Conservation (phyloP, 2,797 vertebrate genomes). For the Sebastes iracundus region DNA sequence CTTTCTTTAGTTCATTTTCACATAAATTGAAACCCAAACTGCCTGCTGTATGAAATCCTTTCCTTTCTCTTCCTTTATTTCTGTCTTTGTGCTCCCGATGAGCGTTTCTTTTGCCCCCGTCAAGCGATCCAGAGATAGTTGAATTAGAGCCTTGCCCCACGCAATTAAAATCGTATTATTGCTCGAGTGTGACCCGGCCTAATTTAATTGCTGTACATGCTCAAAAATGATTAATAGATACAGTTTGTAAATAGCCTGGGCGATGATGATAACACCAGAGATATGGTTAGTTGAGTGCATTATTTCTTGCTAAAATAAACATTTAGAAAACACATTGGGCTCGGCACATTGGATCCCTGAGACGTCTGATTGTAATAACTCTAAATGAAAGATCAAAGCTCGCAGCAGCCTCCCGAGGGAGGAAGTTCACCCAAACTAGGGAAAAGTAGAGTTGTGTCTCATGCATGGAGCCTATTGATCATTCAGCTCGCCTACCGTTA, state of each 20-base stretch:
- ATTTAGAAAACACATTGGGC: constrained; percentile 38
- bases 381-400: constrained; percentile 55
- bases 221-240: constrained; percentile 76
- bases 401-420: constrained; percentile 10
- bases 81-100: constrained; percentile 29
- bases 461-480: constrained; percentile 59
- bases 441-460: constrained; percentile 31
- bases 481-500: constrained; percentile 30
- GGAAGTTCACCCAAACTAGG: constrained; percentile 39
- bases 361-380: constrained; percentile 49
- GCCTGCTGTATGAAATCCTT: neutral
- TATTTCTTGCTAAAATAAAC: constrained; percentile 67
- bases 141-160: constrained; percentile 74
- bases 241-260: constrained; percentile 69
- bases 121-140: constrained; percentile 78
- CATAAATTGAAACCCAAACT: constrained; percentile 22
- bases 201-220: constrained; percentile 77
- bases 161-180: constrained; percentile 82
- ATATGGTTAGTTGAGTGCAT: constrained; percentile 67
- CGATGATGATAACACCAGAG: constrained; percentile 53
- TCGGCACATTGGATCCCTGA: constrained; percentile 31
- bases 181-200: constrained; percentile 76
- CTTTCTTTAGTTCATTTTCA: constrained; percentile 18
- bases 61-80: neutral
- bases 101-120: constrained; percentile 60